Evolutionary conservation across 2,113 vertebrate genomes (phyloP).

Genomic region (Amphilophus citrinellus): DNA sequence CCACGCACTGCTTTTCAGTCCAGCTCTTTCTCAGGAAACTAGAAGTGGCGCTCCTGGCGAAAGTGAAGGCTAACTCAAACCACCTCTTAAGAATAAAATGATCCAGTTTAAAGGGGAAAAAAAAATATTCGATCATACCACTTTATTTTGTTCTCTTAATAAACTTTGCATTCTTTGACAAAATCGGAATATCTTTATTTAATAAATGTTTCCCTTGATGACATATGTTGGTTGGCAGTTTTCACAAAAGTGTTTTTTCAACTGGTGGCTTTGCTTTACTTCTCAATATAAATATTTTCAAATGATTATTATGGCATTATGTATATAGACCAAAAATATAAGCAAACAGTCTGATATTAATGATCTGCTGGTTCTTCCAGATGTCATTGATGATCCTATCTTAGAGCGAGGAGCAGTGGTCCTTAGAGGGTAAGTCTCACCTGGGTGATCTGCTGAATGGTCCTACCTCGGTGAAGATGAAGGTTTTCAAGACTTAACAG

Average conservation of each 20-base stretch:
- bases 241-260: neutral
- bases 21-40: neutral
- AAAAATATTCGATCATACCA: neutral
- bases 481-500: too few species aligned
- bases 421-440: conserved; percentile 75
- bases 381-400: conserved; percentile 80
- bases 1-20: neutral
- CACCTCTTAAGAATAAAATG: neutral
- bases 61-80: neutral
- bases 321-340: neutral
- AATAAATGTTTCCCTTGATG: neutral
- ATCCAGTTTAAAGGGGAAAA: too few species aligned
- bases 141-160: neutral
- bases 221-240: neutral
- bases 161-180: neutral
- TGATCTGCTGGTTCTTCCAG: conserved; percentile 51
- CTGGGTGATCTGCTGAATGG: neutral
- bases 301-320: neutral
- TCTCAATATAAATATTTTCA: neutral
- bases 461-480: neutral
- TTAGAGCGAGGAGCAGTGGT: conserved; percentile 76
- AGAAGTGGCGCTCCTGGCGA: neutral
- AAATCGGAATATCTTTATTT: neutral
- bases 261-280: neutral
- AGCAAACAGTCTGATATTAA: neutral